Evolutionary conservation across 2,888 invertebrate species (phyloP).

Genomic region (Boloria euphrosyne): DNA sequence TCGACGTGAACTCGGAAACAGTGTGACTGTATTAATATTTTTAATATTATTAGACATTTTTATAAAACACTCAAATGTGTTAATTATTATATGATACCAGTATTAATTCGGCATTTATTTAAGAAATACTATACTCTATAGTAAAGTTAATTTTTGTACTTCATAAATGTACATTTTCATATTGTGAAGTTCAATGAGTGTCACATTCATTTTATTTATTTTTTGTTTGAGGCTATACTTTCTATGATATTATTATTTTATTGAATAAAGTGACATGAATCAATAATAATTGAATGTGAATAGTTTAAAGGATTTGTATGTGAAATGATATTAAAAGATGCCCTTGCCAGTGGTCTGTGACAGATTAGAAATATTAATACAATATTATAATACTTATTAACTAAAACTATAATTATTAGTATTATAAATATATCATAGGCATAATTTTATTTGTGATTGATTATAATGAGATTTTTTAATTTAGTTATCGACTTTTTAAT

Average conservation of each 20-base stretch:
- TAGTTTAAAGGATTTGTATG: slow-evolving; percentile 18
- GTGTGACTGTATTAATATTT: slow-evolving; percentile 29
- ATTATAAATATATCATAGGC: slow-evolving; percentile 7
- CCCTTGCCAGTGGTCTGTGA: slow-evolving; percentile 38
- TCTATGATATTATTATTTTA: slow-evolving; percentile 2
- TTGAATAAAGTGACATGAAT: neutral
- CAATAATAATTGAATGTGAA: slow-evolving; percentile 13
- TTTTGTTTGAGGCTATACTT: slow-evolving; percentile 24
- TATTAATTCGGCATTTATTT: slow-evolving; percentile 74
- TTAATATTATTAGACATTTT: slow-evolving; percentile 30
- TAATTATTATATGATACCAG: slow-evolving; percentile 48
- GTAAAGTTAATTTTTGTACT: slow-evolving; percentile 2
- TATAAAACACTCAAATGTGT: slow-evolving; percentile 20
- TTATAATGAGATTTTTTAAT: slow-evolving; percentile 28
- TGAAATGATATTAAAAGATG: slow-evolving; percentile 16
- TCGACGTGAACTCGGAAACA: slow-evolving; percentile 47
- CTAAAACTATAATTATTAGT: neutral
- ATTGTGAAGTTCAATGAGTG: neutral
- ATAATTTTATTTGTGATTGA: slow-evolving; percentile 32
- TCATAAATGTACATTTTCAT: neutral
- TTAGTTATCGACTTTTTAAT: neutral
- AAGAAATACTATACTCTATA: slow-evolving; percentile 15
- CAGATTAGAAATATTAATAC: slow-evolving; percentile 20
- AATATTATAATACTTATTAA: neutral
- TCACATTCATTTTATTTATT: neutral